Evolutionary conservation across 1,140 invertebrate genomes (phyloP).

Genomic region (Drosophila bifasciata): DNA sequence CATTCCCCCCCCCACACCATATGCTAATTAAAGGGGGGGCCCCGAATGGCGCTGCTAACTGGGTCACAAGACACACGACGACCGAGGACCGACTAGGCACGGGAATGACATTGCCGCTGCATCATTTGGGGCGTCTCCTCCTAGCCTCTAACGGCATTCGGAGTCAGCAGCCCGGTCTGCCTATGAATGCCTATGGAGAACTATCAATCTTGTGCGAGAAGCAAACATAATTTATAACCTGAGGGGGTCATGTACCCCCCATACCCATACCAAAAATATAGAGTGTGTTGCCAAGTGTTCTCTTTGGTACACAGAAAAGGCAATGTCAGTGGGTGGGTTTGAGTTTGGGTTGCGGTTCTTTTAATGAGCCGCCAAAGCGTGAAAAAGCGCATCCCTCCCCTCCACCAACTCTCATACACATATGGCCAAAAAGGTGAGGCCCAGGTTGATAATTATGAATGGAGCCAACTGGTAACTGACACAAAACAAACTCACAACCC

Average conservation of each 20-base stretch:
- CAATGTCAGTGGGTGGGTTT: slow-evolving; percentile 20
- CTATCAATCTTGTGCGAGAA: slow-evolving; percentile 74
- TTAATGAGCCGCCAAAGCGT: slow-evolving; percentile 82
- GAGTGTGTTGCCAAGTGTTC: slow-evolving; percentile 35
- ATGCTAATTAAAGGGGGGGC: slow-evolving; percentile 74
- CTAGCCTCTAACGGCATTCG: slow-evolving; percentile 49
- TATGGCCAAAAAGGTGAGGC: slow-evolving; percentile 34
- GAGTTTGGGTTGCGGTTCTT: slow-evolving; percentile 48
- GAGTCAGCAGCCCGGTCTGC: slow-evolving; percentile 3
- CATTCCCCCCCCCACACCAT: slow-evolving; percentile 8
- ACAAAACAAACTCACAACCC: slow-evolving; percentile 71
- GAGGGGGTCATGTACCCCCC: slow-evolving; percentile 37
- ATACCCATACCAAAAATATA: slow-evolving; percentile 9
- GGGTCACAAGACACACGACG: slow-evolving; percentile 57
- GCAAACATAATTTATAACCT: slow-evolving; percentile 78
- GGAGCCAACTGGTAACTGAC: slow-evolving; percentile 73
- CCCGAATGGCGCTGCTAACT: slow-evolving; percentile 42
- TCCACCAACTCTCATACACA: neutral
- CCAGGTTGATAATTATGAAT: slow-evolving; percentile 77
- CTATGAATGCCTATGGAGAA: slow-evolving; percentile 55
- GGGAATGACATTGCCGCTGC: slow-evolving; percentile 50
- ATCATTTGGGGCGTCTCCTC: slow-evolving; percentile 27
- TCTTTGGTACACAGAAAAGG: slow-evolving; percentile 39
- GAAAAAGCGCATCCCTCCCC: slow-evolving; percentile 64
- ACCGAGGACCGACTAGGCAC: slow-evolving; percentile 8